Evolutionary conservation across 35 echinoderm and acorn worm genomes (phyloP).

Genomic region (Ophioderma brevispina): DNA sequence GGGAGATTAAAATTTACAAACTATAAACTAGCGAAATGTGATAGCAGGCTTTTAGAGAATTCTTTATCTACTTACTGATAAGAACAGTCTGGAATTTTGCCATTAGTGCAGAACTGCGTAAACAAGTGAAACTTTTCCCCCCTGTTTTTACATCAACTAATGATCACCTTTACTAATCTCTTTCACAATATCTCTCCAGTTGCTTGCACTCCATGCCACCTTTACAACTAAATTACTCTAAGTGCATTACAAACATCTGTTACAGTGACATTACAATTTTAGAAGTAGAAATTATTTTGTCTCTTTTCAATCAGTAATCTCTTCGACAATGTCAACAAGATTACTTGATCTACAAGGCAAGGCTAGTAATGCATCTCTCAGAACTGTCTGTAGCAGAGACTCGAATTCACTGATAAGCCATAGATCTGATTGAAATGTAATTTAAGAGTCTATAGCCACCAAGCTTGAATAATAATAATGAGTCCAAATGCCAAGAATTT

Average conservation of each 20-base stretch:
- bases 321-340: no score
- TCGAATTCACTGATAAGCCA: neutral
- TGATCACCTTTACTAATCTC: neutral
- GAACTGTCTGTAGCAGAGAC: neutral
- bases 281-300: no score
- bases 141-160: no score
- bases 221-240: no score
- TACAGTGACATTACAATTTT: no score
- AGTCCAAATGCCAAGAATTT: neutral
- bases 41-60: neutral
- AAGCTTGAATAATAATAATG: conserved; percentile 1
- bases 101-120: neutral
- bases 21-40: neutral
- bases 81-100: neutral
- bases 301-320: no score
- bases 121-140: neutral
- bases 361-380: neutral
- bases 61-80: neutral
- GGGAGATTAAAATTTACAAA: neutral
- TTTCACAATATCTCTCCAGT: neutral
- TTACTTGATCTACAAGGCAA: no score
- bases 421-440: neutral
- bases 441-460: neutral
- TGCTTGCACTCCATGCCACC: no score
- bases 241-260: no score